phyloP scores from a whole-genome alignment of 1,140 invertebrate species.

The Grapholita molesta region DNA sequence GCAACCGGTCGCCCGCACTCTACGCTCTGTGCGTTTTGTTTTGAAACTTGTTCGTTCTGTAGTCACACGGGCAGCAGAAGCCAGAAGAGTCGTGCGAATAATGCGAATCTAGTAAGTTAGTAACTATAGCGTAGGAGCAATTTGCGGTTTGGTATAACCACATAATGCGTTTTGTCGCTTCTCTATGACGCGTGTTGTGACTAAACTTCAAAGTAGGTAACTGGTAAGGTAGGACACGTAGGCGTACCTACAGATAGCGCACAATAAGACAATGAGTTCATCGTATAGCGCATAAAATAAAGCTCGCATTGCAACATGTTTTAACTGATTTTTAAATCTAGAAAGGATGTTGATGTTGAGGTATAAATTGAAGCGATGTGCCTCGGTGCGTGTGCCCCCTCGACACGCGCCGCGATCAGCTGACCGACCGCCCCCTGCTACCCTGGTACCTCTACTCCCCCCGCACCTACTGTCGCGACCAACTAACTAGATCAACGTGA shows the following conservation, averaged over 20 bases:
- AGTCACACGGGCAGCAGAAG: neutral
- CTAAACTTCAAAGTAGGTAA: neutral
- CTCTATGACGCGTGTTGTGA: neutral
- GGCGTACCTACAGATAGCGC: constrained; percentile 35
- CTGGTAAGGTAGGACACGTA: neutral
- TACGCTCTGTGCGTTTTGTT: neutral
- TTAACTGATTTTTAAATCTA: constrained; percentile 24
- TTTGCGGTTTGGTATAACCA: neutral
- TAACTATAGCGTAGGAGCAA: neutral
- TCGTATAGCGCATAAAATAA: constrained; percentile 20
- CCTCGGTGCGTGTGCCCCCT: constrained; percentile 49
- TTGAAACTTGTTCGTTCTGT: neutral
- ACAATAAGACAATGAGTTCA: constrained; percentile 39
- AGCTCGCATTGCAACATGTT: constrained; percentile 55
- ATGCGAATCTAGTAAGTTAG: neutral
- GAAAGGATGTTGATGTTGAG: neutral
- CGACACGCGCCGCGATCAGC: constrained; percentile 59
- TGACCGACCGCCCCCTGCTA: constrained; percentile 49
- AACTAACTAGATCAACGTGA: constrained; percentile 28
- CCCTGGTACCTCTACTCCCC: constrained; percentile 24
- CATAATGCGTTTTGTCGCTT: neutral
- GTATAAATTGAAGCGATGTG: constrained; percentile 20
- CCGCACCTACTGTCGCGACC: constrained; percentile 26
- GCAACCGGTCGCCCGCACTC: neutral
- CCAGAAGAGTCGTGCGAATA: neutral